These are phyloP conservation scores for Semnopithecus entellus DNA, from an alignment of 2,113 vertebrate genomes.

Conservation along the genomic window DNA sequence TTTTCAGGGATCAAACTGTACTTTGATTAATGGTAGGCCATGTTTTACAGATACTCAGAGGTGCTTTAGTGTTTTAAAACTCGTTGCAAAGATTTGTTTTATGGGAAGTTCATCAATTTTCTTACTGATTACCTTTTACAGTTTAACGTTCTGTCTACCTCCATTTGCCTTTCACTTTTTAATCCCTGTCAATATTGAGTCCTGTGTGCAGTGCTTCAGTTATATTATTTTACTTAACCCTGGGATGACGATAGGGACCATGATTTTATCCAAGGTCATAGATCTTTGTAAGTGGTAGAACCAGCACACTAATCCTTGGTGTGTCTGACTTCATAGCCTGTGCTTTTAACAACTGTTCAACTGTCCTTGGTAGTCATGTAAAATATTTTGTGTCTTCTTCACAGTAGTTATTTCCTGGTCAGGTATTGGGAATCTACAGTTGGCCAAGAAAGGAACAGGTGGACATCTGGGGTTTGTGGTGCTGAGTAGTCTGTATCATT, in stretches of 20 bases:
- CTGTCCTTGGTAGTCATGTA: background rate
- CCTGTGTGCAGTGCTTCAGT: background rate
- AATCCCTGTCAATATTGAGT: background rate
- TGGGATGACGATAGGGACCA: background rate
- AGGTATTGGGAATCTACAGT: background rate
- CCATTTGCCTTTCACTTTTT: background rate
- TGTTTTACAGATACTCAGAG: background rate
- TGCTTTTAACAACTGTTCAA: background rate
- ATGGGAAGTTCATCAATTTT: background rate
- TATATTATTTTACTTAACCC: background rate
- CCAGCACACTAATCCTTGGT: background rate
- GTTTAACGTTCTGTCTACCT: background rate
- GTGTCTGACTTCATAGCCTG: background rate
- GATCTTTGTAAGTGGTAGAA: background rate
- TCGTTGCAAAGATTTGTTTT: background rate
- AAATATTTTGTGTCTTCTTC: background rate
- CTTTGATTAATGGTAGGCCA: background rate
- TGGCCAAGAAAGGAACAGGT: background rate
- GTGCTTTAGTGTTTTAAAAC: constrained; percentile 12
- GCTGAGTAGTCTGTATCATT: background rate
- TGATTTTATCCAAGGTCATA: background rate
- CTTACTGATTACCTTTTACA: background rate
- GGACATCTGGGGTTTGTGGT: background rate
- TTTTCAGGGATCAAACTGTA: background rate
- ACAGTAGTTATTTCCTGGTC: background rate